Evolutionary conservation across 1,140 invertebrate species (phyloP).

Genomic region (Aphaenogaster floridana): DNA sequence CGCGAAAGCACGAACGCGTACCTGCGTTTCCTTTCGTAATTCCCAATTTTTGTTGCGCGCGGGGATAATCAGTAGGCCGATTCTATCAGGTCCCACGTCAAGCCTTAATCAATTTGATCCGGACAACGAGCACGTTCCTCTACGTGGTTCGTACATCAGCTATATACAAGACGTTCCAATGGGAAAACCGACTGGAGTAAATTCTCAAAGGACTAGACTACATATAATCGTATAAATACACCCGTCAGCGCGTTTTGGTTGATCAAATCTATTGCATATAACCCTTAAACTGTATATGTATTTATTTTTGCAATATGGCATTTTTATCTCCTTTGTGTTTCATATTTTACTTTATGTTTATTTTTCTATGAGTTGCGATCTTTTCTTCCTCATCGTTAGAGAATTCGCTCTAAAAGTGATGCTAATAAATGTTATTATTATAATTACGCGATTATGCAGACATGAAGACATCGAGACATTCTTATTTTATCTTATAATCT

Average conservation of each 20-base stretch:
- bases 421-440: neutral
- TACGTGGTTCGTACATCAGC: slow-evolving; percentile 52
- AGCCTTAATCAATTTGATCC: slow-evolving; percentile 57
- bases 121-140: slow-evolving; percentile 57
- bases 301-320: neutral
- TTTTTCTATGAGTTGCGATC: neutral
- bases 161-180: slow-evolving; percentile 27
- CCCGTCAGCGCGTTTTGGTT: neutral
- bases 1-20: neutral
- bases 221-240: neutral
- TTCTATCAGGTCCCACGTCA: slow-evolving; percentile 51
- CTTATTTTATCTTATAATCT: neutral
- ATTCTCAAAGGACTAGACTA: slow-evolving; percentile 11
- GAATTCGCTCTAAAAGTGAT: neutral
- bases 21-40: slow-evolving; percentile 17
- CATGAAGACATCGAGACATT: neutral
- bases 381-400: neutral
- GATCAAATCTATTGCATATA: slow-evolving; percentile 1
- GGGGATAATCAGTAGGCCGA: slow-evolving; percentile 48
- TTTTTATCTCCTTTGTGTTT: neutral
- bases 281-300: neutral
- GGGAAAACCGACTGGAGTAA: neutral
- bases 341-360: neutral
- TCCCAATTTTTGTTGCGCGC: slow-evolving; percentile 36
- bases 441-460: neutral